A percentile compares a stretch with the other conserved stretches of the same genome.
These are phyloP conservation scores for Sciurus vulgaris DNA, from an alignment of 2,797 vertebrate genomes.

Conservation along the genomic window DNA sequence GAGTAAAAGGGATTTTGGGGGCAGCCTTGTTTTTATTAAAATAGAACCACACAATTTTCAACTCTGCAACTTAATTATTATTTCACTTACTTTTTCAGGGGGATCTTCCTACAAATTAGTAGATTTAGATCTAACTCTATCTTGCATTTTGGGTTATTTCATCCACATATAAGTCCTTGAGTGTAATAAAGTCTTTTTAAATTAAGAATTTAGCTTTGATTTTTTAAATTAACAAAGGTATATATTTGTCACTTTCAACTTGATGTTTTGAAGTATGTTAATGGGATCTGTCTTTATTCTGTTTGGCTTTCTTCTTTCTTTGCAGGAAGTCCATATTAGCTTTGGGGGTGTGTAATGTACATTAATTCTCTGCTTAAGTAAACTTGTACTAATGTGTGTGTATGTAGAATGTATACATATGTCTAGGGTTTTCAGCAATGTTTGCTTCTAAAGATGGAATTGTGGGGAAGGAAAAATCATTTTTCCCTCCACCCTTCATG, in stretches of 20 bases:
- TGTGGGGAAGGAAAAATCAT: not conserved
- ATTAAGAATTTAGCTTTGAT: not conserved
- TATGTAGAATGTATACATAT: accelerated
- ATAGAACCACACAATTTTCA: not conserved
- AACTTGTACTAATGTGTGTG: not conserved
- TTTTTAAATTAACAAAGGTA: not conserved
- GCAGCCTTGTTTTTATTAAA: not conserved
- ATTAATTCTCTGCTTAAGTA: not conserved
- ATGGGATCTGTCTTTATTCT: not conserved
- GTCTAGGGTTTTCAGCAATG: not conserved
- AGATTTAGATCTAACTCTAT: not conserved
- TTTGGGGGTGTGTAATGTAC: not conserved
- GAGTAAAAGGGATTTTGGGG: not conserved
- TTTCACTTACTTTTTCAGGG: not conserved
- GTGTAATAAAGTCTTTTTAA: not conserved
- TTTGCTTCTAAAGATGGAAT: not conserved
- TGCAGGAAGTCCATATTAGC: not conserved
- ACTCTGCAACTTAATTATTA: not conserved
- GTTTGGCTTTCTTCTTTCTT: not conserved
- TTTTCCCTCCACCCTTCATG: not conserved
- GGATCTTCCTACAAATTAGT: too few species aligned
- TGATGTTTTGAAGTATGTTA: not conserved
- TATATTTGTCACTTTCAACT: too few species aligned
- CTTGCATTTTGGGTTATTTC: not conserved
- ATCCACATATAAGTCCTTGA: too few species aligned